Base-by-base conservation (phyloP, 2,888 invertebrate species). In the Tortrix viridana region DNA sequence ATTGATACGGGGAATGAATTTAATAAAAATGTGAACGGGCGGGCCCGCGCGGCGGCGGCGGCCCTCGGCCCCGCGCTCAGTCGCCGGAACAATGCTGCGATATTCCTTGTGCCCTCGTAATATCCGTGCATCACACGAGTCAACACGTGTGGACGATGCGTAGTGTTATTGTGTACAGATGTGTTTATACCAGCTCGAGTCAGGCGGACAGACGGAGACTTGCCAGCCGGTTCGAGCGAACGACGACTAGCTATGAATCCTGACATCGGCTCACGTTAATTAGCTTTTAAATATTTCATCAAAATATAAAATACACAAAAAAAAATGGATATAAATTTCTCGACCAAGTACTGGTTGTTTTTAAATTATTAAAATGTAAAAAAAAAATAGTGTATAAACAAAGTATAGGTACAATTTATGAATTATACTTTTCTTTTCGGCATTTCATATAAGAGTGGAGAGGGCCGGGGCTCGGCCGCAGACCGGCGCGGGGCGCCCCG, bases 291-390 rank as follows among this genome's bases (percentile, higher is more conserved):
- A 91, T 91, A 90, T 89, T 90, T 91, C 91, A 91, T 91, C 88
- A 92, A 91, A 92, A 90, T 89, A 91, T 91, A 92, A 91, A 91
- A 92, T 91, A 91, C 88, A 90, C 91, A 91, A 91, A 91, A 92
- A 80, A 89, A 91, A 89, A 90, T 88, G 89, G 88, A 90, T 89
- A 90, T 90, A 90, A 92, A 91, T 89, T 90, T 90, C 86, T 88
- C 92, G 89, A 91, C 92, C 92, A 88, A 90, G 84, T 88, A 88
- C 88, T 92, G 91, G 92, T 92, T 91, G 91, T 91, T 90, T 89
- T 92, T 92, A 92, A 92, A 92, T 92, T 92, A 92, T 92, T 92
- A 92, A 92, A 91, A 92, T 90, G 89, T 91, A 91, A 92, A 92
- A 92, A 85, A 92, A 92, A 91, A 90, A 87, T 91, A 91, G 92